phyloP scores from a whole-genome alignment of 2,797 vertebrate genomes.

The Pogoniulus pusillus region DNA sequence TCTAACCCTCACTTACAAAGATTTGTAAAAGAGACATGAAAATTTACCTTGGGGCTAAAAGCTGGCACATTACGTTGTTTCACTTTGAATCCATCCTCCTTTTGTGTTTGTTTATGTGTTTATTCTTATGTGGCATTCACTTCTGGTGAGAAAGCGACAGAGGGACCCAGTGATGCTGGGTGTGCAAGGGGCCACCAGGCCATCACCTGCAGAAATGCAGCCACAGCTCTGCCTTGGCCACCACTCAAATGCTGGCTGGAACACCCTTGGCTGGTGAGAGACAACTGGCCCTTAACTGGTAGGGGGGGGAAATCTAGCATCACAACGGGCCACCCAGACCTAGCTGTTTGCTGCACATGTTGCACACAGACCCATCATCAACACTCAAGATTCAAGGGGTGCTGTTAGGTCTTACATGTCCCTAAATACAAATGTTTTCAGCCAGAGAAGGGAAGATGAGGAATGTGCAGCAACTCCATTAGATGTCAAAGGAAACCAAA shows the following conservation, averaged over 20 bases:
- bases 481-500: not conserved
- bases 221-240: rapidly evolving
- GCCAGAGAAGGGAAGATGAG: not conserved
- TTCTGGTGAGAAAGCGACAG: rapidly evolving
- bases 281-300: rapidly evolving
- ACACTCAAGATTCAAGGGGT: not conserved
- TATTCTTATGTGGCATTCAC: not conserved
- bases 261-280: rapidly evolving
- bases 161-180: rapidly evolving
- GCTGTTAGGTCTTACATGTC: not conserved
- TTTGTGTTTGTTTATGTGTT: not conserved
- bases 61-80: not conserved
- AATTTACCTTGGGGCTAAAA: not conserved
- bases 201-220: not conserved
- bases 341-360: rapidly evolving
- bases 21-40: not conserved
- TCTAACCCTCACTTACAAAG: constrained; percentile 3
- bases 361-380: not conserved
- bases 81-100: not conserved
- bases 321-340: rapidly evolving
- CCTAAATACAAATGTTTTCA: not conserved
- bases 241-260: not conserved
- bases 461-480: not conserved
- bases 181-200: not conserved
- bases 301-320: not conserved